These are phyloP conservation scores for Protophormia terraenovae DNA, from an alignment of 2,888 invertebrate genomes.

Conservation along the genomic window DNA sequence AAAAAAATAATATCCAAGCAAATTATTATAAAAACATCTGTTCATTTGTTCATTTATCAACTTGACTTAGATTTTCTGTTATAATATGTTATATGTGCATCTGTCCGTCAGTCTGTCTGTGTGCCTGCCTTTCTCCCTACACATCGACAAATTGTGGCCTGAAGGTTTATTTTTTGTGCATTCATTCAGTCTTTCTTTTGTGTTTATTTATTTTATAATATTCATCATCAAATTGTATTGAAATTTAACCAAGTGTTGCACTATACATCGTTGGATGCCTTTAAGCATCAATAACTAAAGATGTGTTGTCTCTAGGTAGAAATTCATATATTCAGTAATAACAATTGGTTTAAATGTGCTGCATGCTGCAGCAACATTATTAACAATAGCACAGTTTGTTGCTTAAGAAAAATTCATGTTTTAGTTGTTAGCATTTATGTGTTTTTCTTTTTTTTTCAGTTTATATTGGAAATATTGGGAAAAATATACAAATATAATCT, in stretches of 20 bases:
- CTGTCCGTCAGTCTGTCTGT: too few species aligned
- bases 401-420: slow-evolving; percentile 35
- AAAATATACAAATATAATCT: too few species aligned
- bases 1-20: too few species aligned
- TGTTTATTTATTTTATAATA: slow-evolving; percentile 47
- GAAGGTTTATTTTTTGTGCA: slow-evolving; percentile 26
- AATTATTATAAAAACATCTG: slow-evolving; percentile 49
- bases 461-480: too few species aligned
- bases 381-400: too few species aligned
- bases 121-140: background rate
- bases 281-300: slow-evolving; percentile 52
- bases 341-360: slow-evolving; percentile 16
- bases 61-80: slow-evolving; percentile 21
- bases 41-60: slow-evolving; percentile 47
- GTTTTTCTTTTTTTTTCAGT: too few species aligned
- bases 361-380: slow-evolving; percentile 11
- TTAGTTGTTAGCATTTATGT: background rate
- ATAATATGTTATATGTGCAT: background rate
- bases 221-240: slow-evolving; percentile 57
- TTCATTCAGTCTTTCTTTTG: slow-evolving; percentile 5
- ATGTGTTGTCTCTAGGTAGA: slow-evolving; percentile 31
- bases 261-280: slow-evolving; percentile 48
- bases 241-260: slow-evolving; percentile 56
- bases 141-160: slow-evolving; percentile 41
- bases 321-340: background rate